These are phyloP conservation scores for Limosa lapponica DNA, from an alignment of 2,797 vertebrate species.

Conservation along the genomic window DNA sequence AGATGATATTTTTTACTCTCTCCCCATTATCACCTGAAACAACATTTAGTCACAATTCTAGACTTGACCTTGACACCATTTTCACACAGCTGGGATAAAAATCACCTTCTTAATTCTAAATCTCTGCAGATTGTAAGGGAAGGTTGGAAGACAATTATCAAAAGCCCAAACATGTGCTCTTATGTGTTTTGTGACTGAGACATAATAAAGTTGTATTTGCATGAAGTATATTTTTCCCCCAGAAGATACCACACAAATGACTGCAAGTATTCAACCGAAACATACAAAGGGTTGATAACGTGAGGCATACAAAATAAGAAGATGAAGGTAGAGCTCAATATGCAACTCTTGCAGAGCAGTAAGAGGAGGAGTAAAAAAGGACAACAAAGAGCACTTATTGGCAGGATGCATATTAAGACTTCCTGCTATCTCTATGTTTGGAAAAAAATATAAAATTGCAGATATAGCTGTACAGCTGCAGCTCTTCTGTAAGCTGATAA, in stretches of 20 bases:
- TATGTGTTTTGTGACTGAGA: neutral
- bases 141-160: neutral
- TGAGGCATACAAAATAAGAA: neutral
- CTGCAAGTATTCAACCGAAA: neutral
- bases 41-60: neutral
- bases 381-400: neutral
- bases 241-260: neutral
- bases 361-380: neutral
- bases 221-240: neutral
- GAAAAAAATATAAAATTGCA: neutral
- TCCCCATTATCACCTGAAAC: neutral
- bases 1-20: neutral
- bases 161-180: neutral
- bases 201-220: neutral
- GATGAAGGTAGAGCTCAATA: neutral
- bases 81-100: neutral
- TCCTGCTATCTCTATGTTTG: neutral
- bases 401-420: neutral
- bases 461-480: neutral
- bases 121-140: neutral
- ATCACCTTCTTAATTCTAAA: neutral
- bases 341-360: neutral
- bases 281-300: neutral
- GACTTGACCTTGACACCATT: neutral
- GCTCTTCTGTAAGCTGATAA: neutral